These are phyloP conservation scores for Pseudomyrmex pallidus DNA, from an alignment of 1,140 invertebrate species.

Conservation along the genomic window DNA sequence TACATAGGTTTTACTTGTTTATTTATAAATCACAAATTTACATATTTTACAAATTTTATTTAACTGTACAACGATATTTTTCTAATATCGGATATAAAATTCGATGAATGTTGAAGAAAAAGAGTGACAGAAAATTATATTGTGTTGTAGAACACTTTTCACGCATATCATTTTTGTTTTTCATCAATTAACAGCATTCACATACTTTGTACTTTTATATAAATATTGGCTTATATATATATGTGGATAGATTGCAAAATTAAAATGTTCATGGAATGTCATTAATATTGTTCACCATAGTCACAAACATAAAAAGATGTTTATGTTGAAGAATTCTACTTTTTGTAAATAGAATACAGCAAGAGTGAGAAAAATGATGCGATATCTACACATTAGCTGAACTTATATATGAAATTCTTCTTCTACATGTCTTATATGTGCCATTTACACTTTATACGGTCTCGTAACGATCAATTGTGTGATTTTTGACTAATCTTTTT, in stretches of 20 bases:
- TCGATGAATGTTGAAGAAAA: not conserved
- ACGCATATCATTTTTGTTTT: not conserved
- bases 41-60: slow-evolving; percentile 5
- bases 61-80: slow-evolving; percentile 2
- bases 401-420: not conserved
- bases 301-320: not conserved
- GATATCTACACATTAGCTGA: not conserved
- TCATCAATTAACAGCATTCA: not conserved
- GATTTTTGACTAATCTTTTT: not conserved
- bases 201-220: slow-evolving; percentile 8
- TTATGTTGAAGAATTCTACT: not conserved
- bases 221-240: not conserved
- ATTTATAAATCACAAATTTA: not conserved
- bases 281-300: not conserved
- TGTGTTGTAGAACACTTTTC: not conserved
- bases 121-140: too few species aligned
- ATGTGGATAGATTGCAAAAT: not conserved
- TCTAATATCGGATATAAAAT: not conserved
- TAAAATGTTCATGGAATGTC: not conserved
- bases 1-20: not conserved
- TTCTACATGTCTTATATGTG: not conserved
- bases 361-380: not conserved
- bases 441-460: not conserved
- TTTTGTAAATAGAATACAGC: not conserved
- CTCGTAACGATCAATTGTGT: not conserved